A percentile compares a stretch with the other conserved stretches of the same genome.
These are phyloP conservation scores for Pantala flavescens DNA, from an alignment of 1,140 invertebrate species.

Conservation along the genomic window DNA sequence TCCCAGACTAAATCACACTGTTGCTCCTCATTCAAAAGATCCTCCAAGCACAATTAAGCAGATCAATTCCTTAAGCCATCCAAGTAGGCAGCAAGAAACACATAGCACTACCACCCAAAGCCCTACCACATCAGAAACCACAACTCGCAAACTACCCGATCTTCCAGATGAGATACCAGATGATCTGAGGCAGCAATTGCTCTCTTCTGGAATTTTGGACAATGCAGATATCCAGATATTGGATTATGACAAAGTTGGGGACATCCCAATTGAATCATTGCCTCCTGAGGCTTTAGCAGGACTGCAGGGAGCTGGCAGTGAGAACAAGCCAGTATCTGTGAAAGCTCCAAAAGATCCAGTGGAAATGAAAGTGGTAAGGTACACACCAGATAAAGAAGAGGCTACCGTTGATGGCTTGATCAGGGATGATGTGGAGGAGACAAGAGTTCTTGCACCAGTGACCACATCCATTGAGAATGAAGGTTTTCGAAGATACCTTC, in stretches of 20 bases:
- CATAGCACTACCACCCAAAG: conserved; percentile 25
- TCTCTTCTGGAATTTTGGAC: conserved; percentile 73
- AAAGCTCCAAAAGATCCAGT: conserved; percentile 44
- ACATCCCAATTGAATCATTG: conserved; percentile 67
- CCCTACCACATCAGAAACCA: conserved; percentile 27
- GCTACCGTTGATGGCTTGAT: conserved; percentile 49
- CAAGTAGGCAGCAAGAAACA: background rate
- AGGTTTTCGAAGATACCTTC: conserved; percentile 69
- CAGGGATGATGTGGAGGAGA: conserved; percentile 24
- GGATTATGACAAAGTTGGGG: conserved; percentile 79
- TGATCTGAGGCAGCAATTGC: conserved; percentile 65
- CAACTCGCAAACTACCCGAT: conserved; percentile 35
- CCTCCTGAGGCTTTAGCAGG: conserved; percentile 76
- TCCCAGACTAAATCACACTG: background rate
- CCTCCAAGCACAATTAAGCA: background rate
- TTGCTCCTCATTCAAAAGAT: background rate
- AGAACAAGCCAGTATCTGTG: conserved; percentile 43
- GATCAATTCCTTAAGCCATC: background rate
- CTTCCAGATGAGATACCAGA: conserved; percentile 78
- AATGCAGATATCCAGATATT: conserved; percentile 77
- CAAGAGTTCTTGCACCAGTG: conserved; percentile 60
- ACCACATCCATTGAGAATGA: conserved; percentile 33
- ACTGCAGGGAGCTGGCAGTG: conserved; percentile 51
- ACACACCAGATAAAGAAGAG: conserved; percentile 59
- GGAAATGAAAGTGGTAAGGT: conserved; percentile 75